Conservation (phyloP, 2,113 vertebrate species). For the Callocephalon fimbriatum region DNA sequence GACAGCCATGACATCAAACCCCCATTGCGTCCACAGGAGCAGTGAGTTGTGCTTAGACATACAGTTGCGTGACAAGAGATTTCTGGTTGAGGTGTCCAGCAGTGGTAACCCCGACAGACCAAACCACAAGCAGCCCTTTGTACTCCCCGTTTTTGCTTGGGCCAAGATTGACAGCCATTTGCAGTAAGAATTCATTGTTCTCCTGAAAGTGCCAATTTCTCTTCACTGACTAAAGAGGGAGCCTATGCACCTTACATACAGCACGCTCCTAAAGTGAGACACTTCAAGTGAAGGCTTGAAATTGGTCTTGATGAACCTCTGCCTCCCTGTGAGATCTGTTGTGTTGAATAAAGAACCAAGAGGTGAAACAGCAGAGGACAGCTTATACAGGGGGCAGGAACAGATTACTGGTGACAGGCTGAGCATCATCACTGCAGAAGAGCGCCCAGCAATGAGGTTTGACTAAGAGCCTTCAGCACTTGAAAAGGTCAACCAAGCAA, state of each 20-base stretch:
- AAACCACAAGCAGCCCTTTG: not conserved
- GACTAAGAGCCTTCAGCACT: not conserved
- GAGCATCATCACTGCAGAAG: not conserved
- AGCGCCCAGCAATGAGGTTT: not conserved
- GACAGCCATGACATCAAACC: too few relatives aligned
- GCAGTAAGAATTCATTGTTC: not conserved
- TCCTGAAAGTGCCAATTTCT: not conserved
- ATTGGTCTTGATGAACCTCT: not conserved
- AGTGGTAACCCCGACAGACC: not conserved
- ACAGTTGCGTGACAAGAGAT: not conserved
- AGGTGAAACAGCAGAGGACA: not conserved
- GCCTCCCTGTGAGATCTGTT: not conserved
- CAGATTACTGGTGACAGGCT: not conserved
- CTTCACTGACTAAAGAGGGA: not conserved
- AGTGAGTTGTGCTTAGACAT: not conserved
- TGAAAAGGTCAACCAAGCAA: not conserved
- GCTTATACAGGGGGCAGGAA: not conserved
- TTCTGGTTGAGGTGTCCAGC: not conserved
- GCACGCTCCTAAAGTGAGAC: not conserved
- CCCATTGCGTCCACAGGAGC: not conserved
- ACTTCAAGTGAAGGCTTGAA: not conserved
- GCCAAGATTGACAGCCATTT: not conserved
- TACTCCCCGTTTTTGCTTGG: accelerated
- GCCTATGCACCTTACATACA: not conserved
- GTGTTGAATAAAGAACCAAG: not conserved